A percentile compares a stretch with the other conserved stretches of the same genome.
These are phyloP conservation scores for Perccottus glenii DNA, from an alignment of 2,113 vertebrate species.

Conservation along the genomic window DNA sequence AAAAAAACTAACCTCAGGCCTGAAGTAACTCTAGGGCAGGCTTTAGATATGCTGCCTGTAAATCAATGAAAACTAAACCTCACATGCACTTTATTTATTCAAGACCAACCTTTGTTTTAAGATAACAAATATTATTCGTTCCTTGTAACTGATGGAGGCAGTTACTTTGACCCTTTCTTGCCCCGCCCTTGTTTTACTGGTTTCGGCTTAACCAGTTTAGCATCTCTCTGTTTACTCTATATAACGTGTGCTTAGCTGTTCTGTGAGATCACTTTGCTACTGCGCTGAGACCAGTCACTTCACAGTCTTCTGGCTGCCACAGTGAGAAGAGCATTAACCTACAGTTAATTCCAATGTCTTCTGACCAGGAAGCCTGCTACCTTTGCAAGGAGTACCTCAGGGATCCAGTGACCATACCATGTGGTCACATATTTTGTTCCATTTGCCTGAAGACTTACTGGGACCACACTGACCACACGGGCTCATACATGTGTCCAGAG, in stretches of 20 bases:
- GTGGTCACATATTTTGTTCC: constrained; percentile 79
- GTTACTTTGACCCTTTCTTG: constrained; percentile 56
- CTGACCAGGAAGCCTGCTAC: constrained; percentile 75
- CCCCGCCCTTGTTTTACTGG: constrained; percentile 78
- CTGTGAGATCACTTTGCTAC: constrained; percentile 69
- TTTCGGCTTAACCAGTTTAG: constrained; percentile 85
- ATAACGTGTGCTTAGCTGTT: constrained; percentile 57
- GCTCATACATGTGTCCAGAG: constrained; percentile 75
- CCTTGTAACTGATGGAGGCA: constrained; percentile 41
- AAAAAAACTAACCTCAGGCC: not conserved
- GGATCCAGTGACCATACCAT: constrained; percentile 81
- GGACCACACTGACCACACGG: constrained; percentile 79
- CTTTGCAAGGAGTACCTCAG: constrained; percentile 81
- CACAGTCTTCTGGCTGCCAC: not conserved
- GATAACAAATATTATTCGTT: constrained; percentile 67
- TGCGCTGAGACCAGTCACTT: constrained; percentile 44
- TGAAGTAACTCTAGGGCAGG: not conserved
- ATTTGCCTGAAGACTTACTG: constrained; percentile 83
- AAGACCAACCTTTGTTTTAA: constrained; percentile 12
- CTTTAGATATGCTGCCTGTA: not conserved
- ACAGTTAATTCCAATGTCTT: constrained; percentile 62
- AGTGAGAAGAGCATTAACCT: not conserved
- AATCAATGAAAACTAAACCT: not conserved
- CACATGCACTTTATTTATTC: not conserved
- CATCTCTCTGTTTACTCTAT: constrained; percentile 79